Conservation (phyloP, 1,140 invertebrate genomes). For the Drosophila watanabei region DNA sequence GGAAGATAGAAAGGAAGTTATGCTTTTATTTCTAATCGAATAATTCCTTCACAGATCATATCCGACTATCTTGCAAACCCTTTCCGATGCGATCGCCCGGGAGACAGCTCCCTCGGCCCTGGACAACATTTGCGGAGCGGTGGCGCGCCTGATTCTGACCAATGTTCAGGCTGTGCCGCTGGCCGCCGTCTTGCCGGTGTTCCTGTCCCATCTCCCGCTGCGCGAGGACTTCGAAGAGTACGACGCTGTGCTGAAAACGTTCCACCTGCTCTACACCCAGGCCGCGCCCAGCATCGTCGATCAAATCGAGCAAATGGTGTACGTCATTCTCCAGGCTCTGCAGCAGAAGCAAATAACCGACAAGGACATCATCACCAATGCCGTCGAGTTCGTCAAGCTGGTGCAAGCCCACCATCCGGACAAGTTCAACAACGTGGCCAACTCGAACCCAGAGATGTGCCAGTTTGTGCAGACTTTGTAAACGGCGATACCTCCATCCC, state of each 20-base stretch:
- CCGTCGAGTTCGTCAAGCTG: slow-evolving; percentile 87
- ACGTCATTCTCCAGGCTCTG: slow-evolving; percentile 86
- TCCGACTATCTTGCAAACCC: slow-evolving; percentile 88
- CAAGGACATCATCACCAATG: slow-evolving; percentile 56
- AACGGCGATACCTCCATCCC: slow-evolving; percentile 1
- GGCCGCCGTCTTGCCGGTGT: slow-evolving; percentile 90
- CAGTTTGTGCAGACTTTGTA: slow-evolving; percentile 71
- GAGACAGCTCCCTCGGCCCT: slow-evolving; percentile 88
- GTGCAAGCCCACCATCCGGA: slow-evolving; percentile 87
- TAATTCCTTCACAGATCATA: slow-evolving; percentile 54
- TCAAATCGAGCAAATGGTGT: slow-evolving; percentile 87
- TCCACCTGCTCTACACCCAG: slow-evolving; percentile 88
- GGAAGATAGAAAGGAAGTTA: too few species aligned
- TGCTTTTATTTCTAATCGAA: neutral
- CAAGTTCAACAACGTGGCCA: slow-evolving; percentile 86
- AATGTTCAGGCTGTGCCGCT: slow-evolving; percentile 89
- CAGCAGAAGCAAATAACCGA: slow-evolving; percentile 86
- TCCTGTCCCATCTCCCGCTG: slow-evolving; percentile 90
- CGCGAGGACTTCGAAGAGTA: slow-evolving; percentile 92
- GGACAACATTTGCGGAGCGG: slow-evolving; percentile 93
- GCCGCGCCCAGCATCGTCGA: slow-evolving; percentile 87
- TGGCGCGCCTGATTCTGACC: slow-evolving; percentile 90
- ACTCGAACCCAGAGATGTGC: slow-evolving; percentile 61
- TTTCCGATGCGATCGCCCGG: slow-evolving; percentile 88
- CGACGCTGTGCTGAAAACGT: slow-evolving; percentile 89